These are phyloP conservation scores for Diabrotica balteata DNA, from an alignment of 2,888 invertebrate genomes.

Conservation along the genomic window DNA sequence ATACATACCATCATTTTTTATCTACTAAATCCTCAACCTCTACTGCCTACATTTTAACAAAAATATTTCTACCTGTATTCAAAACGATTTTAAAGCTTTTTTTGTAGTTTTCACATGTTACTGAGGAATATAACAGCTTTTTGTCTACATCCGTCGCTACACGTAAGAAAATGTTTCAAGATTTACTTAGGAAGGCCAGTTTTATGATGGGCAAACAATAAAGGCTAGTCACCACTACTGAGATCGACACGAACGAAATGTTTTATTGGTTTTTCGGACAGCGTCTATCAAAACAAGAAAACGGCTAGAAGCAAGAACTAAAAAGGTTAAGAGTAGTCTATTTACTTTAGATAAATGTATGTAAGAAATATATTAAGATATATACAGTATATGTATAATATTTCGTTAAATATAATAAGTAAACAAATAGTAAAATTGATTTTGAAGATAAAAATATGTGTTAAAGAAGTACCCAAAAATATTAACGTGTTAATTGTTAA, in stretches of 20 bases:
- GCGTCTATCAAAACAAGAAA: slow-evolving; percentile 5
- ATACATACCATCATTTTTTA: too few species aligned
- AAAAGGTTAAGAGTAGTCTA: too few species aligned
- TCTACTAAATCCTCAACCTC: not conserved
- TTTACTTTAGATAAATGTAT: too few species aligned
- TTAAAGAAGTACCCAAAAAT: too few species aligned
- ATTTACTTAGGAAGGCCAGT: slow-evolving; percentile 46
- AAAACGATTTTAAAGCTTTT: slow-evolving; percentile 27
- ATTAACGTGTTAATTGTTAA: too few species aligned
- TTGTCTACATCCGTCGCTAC: slow-evolving; percentile 25
- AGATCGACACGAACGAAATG: slow-evolving; percentile 24
- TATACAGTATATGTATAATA: too few species aligned
- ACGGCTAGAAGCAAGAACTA: not conserved
- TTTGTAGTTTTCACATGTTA: slow-evolving; percentile 51
- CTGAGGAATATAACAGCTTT: slow-evolving; percentile 52
- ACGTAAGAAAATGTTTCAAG: slow-evolving; percentile 22
- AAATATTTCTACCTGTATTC: slow-evolving; percentile 30
- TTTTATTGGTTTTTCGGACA: slow-evolving; percentile 21
- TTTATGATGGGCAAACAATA: slow-evolving; percentile 49
- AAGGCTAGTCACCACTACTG: slow-evolving; percentile 26
- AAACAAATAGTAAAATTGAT: too few species aligned
- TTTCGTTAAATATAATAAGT: too few species aligned
- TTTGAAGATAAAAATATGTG: too few species aligned
- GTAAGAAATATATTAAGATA: too few species aligned
- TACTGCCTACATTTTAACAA: slow-evolving; percentile 2